Percentiles rank a stretch among this genome's conserved stretches.
Conservation (phyloP, 2,113 vertebrate species). For the Calyptomena viridis region DNA sequence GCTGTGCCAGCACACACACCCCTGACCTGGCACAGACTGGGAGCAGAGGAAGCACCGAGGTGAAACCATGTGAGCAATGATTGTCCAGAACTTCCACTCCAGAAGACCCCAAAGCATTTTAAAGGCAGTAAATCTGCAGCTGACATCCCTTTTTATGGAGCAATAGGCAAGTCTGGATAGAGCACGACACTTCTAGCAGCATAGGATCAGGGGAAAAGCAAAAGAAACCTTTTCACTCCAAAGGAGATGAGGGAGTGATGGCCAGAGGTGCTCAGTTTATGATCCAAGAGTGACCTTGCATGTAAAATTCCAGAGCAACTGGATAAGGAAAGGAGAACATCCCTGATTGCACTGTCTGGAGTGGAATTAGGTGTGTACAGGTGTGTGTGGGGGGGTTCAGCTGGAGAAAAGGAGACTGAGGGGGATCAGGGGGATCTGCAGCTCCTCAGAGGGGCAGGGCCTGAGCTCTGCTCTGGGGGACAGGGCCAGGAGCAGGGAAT, state of each 20-base stretch:
- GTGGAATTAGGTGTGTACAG: too few relatives aligned
- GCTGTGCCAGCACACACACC: background rate
- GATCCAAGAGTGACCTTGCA: background rate
- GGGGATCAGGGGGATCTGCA: background rate
- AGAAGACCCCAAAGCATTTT: background rate
- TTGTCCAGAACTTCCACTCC: background rate
- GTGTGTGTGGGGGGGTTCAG: background rate
- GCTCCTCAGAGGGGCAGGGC: background rate
- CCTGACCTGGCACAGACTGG: background rate
- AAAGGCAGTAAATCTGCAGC: background rate
- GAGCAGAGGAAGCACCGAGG: background rate
- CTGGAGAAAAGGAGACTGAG: background rate
- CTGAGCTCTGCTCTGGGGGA: background rate
- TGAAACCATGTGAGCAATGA: background rate
- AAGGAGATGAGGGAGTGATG: background rate
- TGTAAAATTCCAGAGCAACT: background rate
- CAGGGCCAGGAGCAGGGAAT: background rate
- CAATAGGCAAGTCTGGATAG: background rate
- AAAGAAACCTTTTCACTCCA: background rate
- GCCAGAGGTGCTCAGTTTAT: fast-evolving
- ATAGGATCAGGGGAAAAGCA: background rate
- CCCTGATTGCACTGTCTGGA: background rate
- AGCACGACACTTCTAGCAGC: fast-evolving
- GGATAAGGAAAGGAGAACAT: background rate
- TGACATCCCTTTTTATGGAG: background rate